phyloP scores from a whole-genome alignment of 1,140 invertebrate genomes.

The Tribolium castaneum region DNA sequence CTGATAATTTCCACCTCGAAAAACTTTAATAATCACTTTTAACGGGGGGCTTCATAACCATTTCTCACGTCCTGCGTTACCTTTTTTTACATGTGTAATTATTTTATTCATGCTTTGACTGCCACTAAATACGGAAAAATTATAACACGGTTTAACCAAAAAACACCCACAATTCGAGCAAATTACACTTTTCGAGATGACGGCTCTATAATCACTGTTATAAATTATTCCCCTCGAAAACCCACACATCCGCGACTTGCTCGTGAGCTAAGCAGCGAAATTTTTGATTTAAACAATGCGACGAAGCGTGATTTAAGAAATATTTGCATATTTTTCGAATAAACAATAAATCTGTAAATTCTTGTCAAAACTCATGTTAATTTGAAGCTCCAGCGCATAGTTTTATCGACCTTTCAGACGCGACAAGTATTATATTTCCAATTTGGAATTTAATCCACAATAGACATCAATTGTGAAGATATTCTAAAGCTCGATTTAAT shows the following conservation, averaged over 20 bases:
- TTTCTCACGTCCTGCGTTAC: constrained; percentile 33
- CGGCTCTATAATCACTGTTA: neutral
- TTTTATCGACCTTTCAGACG: neutral
- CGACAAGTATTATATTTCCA: neutral
- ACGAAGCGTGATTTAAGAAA: no score
- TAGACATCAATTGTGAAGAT: neutral
- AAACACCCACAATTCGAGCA: neutral
- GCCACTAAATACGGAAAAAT: constrained; percentile 9
- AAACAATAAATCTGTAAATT: neutral
- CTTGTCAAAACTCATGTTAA: neutral
- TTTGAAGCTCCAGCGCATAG: neutral
- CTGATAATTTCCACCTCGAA: constrained; percentile 51
- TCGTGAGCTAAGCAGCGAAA: no score
- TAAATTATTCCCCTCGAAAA: neutral
- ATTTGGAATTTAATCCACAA: neutral
- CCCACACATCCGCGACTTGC: neutral
- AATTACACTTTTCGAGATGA: neutral
- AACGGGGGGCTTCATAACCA: constrained; percentile 29
- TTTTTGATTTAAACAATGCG: no score
- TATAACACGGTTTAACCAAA: neutral
- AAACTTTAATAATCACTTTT: constrained; percentile 42
- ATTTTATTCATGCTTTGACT: constrained; percentile 17
- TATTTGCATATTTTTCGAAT: no score
- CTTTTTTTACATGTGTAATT: constrained; percentile 9
- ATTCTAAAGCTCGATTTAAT: neutral